Percentiles rank a stretch among this genome's conserved stretches.
Evolutionary conservation across 2,113 vertebrate species (phyloP).

Genomic region (Parus major): DNA sequence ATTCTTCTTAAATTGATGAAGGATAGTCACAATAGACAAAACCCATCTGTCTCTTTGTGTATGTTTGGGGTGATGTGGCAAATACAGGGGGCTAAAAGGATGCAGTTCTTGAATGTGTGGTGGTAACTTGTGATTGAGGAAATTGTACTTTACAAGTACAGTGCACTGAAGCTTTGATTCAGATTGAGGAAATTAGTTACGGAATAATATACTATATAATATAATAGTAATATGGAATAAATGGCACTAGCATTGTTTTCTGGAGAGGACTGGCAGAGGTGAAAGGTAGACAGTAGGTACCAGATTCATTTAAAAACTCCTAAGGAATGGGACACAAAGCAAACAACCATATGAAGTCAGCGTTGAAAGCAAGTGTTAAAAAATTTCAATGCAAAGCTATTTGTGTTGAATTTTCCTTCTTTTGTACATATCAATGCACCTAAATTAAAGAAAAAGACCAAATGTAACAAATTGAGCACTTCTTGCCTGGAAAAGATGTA

Average conservation of each 20-base stretch:
- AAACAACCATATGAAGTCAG: background rate
- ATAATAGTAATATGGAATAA: background rate
- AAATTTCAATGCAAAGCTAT: background rate
- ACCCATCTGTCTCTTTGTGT: fast-evolving
- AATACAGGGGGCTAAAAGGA: background rate
- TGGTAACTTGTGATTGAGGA: background rate
- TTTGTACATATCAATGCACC: background rate
- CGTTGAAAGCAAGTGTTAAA: background rate
- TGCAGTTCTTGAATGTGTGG: background rate
- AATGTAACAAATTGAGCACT: background rate
- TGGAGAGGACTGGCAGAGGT: background rate
- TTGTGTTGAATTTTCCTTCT: background rate
- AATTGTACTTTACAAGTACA: background rate
- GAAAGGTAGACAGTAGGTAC: background rate
- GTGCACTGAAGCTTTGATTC: background rate
- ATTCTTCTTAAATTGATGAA: background rate
- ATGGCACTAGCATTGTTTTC: background rate
- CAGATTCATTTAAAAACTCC: background rate
- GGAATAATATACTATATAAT: too few species aligned
- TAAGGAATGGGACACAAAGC: fast-evolving
- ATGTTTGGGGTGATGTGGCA: background rate
- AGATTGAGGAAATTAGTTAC: background rate
- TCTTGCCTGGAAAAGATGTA: background rate
- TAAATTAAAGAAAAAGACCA: background rate
- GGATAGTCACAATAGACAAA: background rate